phyloP scores from a whole-genome alignment of 1,140 invertebrate species.

The Pseudachorutes palmiensis region DNA sequence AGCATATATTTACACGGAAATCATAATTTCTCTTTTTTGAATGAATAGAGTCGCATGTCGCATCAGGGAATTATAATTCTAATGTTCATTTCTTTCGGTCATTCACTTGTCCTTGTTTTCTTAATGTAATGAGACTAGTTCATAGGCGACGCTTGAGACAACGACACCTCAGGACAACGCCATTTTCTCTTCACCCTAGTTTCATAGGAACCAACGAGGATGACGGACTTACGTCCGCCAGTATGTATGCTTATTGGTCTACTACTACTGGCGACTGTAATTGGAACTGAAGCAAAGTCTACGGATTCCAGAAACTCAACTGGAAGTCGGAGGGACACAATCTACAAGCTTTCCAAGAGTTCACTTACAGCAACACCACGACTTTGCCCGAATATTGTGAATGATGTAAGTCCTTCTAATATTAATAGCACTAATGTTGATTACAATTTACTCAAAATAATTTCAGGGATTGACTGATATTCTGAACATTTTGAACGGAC shows the following conservation, averaged over 20 bases:
- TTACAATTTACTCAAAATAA: not conserved
- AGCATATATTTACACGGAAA: too few species aligned
- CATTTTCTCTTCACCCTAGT: too few species aligned
- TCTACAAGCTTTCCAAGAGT: too few species aligned
- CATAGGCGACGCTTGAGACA: too few species aligned
- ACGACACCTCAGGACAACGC: too few species aligned
- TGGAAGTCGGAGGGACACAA: not conserved
- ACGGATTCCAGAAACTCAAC: not conserved
- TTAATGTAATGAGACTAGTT: too few species aligned
- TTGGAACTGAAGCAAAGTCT: not conserved
- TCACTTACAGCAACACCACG: not conserved
- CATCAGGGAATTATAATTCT: too few species aligned
- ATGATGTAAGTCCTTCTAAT: not conserved
- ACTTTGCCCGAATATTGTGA: not conserved
- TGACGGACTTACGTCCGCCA: not conserved
- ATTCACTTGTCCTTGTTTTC: too few species aligned
- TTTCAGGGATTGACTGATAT: not conserved
- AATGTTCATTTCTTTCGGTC: too few species aligned
- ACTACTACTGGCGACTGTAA: not conserved
- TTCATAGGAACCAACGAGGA: too few species aligned
- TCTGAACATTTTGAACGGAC: not conserved
- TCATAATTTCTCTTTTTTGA: too few species aligned
- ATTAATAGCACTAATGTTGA: not conserved
- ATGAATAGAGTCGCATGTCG: too few species aligned
- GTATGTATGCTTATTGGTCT: not conserved